Evolutionary conservation across 2,888 invertebrate species (phyloP), one percentile per base, ranked within the genome.

Genomic region (Drosophila anomalipes): DNA sequence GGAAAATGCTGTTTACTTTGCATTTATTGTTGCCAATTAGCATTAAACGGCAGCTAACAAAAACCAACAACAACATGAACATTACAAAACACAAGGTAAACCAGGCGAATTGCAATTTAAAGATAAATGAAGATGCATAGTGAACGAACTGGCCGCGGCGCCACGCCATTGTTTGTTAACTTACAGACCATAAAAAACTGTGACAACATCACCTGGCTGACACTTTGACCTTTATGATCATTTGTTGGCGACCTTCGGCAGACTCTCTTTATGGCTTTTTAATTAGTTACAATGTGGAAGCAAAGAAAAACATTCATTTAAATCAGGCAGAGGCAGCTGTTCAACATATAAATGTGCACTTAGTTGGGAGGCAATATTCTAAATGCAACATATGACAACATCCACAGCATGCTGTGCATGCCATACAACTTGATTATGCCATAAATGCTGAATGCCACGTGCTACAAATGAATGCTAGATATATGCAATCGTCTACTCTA

Each of bases 1-100:
- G 81, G 71, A 79, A 89, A 86, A 81, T 57, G 70, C 65, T 83
- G 69, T 70, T 74, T 79, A 70, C 70, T 77, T 86, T 74, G 72
- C 89, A 84, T 89, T 84, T 70, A 78, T 73, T 78, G 76, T 56
- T 63, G 82, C 60, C 81, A 81, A 89, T 89, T 89, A 88, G 77
- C 86, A 86, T 86, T 82, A 82, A 79, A 51, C 74, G 64, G 59
- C 77, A 79, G 64, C 67, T 58, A n/a, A 52, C 57, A 71, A 22
- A 22, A 22, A 56, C 37, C 64, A 47, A 37, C 44, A 35, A 54
- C 60, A 70, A 44, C 52, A 65, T 64, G 33, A 54, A 53, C 56
- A 44, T 52, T 14, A 37, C n/a, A n/a, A 61, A 60, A 37, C 41
- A 59, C 82, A 82, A 82, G 82, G 80, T 82, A 53, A 70, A 70